phyloP scores from a whole-genome alignment of 2,113 vertebrate genomes.

The Crotalus tigris region DNA sequence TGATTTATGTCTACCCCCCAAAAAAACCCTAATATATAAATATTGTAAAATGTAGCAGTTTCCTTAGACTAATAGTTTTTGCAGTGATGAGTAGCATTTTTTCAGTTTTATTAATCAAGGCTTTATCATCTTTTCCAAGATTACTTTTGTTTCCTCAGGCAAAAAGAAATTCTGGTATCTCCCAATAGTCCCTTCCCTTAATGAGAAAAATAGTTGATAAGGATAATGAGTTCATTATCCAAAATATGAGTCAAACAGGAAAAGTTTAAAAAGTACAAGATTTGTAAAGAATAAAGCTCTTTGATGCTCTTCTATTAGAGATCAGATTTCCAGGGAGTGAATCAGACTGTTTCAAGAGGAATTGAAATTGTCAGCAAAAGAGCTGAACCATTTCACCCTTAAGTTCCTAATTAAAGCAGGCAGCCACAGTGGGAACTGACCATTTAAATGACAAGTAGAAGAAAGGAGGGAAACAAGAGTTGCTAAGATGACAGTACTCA shows the following conservation, averaged over 20 bases:
- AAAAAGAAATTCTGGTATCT: slow-evolving; percentile 47
- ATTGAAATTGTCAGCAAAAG: slow-evolving; percentile 58
- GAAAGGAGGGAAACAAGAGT: slow-evolving; percentile 29
- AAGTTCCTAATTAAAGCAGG: slow-evolving; percentile 54
- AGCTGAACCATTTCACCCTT: slow-evolving; percentile 58
- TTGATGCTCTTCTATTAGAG: slow-evolving; percentile 38
- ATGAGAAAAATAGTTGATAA: slow-evolving; percentile 53
- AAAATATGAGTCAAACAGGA: slow-evolving; percentile 54
- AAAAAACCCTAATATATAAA: slow-evolving; percentile 31
- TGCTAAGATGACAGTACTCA: slow-evolving; percentile 32
- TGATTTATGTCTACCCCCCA: slow-evolving; percentile 7
- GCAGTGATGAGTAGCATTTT: slow-evolving; percentile 38
- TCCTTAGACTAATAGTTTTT: slow-evolving; percentile 37
- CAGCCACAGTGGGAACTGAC: slow-evolving; percentile 35
- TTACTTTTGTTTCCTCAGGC: slow-evolving; percentile 55
- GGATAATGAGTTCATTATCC: slow-evolving; percentile 41
- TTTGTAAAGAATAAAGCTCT: slow-evolving; percentile 49
- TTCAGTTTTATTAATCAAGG: slow-evolving; percentile 49
- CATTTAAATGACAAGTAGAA: slow-evolving; percentile 43
- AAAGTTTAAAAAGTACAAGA: slow-evolving; percentile 51
- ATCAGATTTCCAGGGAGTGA: slow-evolving; percentile 56
- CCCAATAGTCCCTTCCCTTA: slow-evolving; percentile 60
- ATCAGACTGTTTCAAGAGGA: slow-evolving; percentile 56
- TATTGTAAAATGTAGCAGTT: slow-evolving; percentile 11
- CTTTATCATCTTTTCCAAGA: slow-evolving; percentile 40